Evolutionary conservation across 2,797 vertebrate species (phyloP), one percentile per base, ranked within the genome.

Genomic region (Naso thynnoides): DNA sequence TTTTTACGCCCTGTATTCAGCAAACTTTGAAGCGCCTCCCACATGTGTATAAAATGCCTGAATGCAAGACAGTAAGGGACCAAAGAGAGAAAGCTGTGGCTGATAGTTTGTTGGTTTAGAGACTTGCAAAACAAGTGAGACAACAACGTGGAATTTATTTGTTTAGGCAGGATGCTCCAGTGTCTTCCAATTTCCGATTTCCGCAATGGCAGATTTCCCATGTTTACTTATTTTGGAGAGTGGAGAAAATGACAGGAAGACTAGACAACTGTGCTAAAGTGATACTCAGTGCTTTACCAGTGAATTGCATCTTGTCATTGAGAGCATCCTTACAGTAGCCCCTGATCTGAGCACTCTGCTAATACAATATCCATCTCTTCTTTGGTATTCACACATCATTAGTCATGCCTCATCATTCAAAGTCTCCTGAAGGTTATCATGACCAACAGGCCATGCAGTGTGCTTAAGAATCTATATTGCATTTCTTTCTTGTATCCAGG

Each of bases 121-220:
- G 39, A 52, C 39, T 65, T 5, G 0, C 45, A 63, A 79, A 79
- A 79, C 66, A 72, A 80, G 87, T 66, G 73, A 81, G 72, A 69
- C 70, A 79, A 79, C 72, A 55, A n/a, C 63, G 69, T 14, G 79
- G 84, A 88, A 83, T 86, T 73, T 85, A 75, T 82, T 83, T 86
- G 70, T 86, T 82, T 84, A 56, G 70, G 53, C 61, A 45, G 36
- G 53, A 82, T 47, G 24, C 56, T 78, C 58, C 69, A 52, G 42
- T 57, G 58, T 76, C 39, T 73, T 41, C 39, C 42, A 9, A 27
- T 63, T 70, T 83, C 66, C 26, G 57, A 68, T 89, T 74, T 81
- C 76, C 62, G 41, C 41, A 14, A 45, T 27, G 8, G 42, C 57
- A 56, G 24, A 68, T 60, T 72, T 45, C 14, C 44, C 11, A 1